Evolutionary conservation across 2,797 vertebrate species (phyloP).

Genomic region (Poecilia wingei): DNA sequence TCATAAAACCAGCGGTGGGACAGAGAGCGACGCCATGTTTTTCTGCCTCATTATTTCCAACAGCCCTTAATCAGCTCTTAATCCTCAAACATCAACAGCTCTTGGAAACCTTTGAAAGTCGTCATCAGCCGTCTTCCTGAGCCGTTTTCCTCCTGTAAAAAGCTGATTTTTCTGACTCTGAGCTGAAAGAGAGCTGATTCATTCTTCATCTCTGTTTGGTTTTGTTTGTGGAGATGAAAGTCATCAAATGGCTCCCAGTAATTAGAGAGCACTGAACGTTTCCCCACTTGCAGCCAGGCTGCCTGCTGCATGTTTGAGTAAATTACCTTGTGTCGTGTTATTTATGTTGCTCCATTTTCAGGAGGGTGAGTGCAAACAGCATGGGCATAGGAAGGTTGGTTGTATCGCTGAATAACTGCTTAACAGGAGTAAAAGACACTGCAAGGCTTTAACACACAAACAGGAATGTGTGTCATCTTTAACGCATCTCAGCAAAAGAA

Average conservation of each 20-base stretch:
- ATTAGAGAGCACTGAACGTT: not conserved
- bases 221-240: constrained; percentile 5
- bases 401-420: not conserved
- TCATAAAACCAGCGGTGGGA: not conserved
- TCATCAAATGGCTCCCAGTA: not conserved
- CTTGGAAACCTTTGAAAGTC: not conserved
- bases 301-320: not conserved
- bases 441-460: not conserved
- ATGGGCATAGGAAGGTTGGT: not conserved
- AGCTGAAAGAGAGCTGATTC: constrained; percentile 5
- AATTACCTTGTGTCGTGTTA: not conserved
- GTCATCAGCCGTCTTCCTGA: not conserved
- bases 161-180: not conserved
- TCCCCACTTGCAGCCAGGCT: not conserved
- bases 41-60: not conserved
- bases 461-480: not conserved
- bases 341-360: not conserved
- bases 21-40: not conserved
- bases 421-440: not conserved
- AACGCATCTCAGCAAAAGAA: not conserved
- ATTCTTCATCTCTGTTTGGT: not conserved
- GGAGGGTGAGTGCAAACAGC: not conserved
- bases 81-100: constrained; percentile 5
- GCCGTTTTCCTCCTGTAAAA: not conserved
- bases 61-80: not conserved